A percentile compares a stretch with the other conserved stretches of the same genome.
Evolutionary conservation across 2,113 vertebrate genomes (phyloP).

Genomic region (Opisthocomus hoazin): DNA sequence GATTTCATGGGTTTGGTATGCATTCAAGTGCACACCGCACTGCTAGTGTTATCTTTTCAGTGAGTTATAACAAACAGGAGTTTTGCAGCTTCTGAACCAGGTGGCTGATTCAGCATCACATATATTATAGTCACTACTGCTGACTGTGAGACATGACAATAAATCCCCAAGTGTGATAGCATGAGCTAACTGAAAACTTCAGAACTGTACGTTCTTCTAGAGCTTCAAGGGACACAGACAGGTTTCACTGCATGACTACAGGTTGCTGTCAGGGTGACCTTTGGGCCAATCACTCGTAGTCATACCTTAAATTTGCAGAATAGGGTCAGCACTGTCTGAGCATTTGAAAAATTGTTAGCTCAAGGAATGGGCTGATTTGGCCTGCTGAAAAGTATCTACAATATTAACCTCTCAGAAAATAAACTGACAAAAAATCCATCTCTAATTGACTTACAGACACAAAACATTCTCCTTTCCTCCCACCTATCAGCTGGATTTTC

Average conservation of each 20-base stretch:
- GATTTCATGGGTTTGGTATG: conserved; percentile 13
- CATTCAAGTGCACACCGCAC: neutral
- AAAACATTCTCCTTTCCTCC: neutral
- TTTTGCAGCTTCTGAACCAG: conserved; percentile 12
- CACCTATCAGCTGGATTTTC: neutral
- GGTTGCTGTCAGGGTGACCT: neutral
- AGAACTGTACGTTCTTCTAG: neutral
- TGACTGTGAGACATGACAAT: neutral
- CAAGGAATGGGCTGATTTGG: neutral
- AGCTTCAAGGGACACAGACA: neutral
- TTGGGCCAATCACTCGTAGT: neutral
- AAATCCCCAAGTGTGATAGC: conserved; percentile 11
- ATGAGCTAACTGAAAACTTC: neutral
- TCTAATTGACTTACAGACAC: neutral
- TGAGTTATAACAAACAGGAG: conserved; percentile 32
- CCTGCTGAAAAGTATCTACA: neutral
- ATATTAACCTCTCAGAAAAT: neutral
- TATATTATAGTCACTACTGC: neutral
- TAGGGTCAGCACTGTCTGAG: neutral
- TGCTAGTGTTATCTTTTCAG: conserved; percentile 16
- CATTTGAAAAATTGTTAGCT: neutral
- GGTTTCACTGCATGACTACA: neutral
- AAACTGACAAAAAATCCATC: neutral
- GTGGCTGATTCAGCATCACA: conserved; percentile 40
- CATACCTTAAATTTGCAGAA: neutral